phyloP scores from a whole-genome alignment of 2,888 invertebrate genomes.

The Tetramorium bicarinatum region DNA sequence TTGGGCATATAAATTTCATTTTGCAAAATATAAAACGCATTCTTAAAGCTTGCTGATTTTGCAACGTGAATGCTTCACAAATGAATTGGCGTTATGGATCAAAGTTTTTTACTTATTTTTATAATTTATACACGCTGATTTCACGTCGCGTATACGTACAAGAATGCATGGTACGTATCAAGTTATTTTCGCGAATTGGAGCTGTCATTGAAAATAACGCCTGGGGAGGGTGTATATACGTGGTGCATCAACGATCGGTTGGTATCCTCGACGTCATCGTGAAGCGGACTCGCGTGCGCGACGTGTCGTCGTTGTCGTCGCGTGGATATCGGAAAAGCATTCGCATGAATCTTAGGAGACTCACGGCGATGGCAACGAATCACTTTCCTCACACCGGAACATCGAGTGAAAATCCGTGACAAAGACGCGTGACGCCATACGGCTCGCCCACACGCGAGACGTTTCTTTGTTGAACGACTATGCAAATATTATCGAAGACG shows the following conservation, averaged over 20 bases:
- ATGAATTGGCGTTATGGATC: background rate
- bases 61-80: constrained; percentile 6
- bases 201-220: constrained; percentile 48
- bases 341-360: constrained; percentile 61
- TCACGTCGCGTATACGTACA: background rate
- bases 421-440: constrained; percentile 45
- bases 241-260: constrained; percentile 17
- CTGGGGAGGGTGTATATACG: background rate
- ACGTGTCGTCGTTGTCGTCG: constrained; percentile 21
- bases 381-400: constrained; percentile 48
- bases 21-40: background rate
- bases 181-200: constrained; percentile 37
- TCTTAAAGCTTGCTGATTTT: background rate
- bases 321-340: constrained; percentile 63
- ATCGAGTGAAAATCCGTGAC: constrained; percentile 40
- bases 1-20: background rate
- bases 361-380: constrained; percentile 52
- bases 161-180: background rate
- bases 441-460: constrained; percentile 4
- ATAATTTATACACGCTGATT: constrained; percentile 12
- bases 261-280: constrained; percentile 11
- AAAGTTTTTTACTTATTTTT: background rate
- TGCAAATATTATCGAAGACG: constrained; percentile 55
- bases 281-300: constrained; percentile 32
- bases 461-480: constrained; percentile 52